A percentile compares a stretch with the other conserved stretches of the same genome.
phyloP scores from a whole-genome alignment of 2,797 vertebrate species.

The Serranus cabrilla region DNA sequence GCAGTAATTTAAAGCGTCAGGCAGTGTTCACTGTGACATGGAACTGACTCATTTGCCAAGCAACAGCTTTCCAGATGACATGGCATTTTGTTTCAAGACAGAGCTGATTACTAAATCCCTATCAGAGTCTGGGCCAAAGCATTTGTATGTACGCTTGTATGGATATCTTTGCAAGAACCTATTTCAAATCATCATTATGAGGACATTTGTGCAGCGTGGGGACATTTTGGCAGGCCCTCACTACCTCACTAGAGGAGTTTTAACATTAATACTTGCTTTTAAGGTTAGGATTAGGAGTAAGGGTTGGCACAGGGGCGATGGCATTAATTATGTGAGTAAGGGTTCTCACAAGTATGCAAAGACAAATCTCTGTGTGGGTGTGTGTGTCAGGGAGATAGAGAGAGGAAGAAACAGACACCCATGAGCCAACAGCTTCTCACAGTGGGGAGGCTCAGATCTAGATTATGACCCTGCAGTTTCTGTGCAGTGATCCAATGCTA shows the following conservation, averaged over 20 bases:
- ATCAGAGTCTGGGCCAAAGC: conserved; percentile 6
- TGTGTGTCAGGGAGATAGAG: conserved; percentile 4
- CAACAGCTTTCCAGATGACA: conserved; percentile 41
- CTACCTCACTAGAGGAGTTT: not conserved
- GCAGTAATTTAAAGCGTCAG: conserved; percentile 5
- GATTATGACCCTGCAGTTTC: not conserved
- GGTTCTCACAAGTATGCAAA: conserved; percentile 1
- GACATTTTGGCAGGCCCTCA: not conserved
- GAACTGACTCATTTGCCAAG: conserved; percentile 21
- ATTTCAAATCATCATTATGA: not conserved
- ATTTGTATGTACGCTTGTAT: not conserved
- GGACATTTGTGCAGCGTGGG: not conserved
- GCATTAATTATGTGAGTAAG: not conserved
- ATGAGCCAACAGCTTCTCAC: conserved; percentile 21
- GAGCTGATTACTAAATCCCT: conserved; percentile 42
- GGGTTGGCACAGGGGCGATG: not conserved
- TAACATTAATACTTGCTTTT: not conserved
- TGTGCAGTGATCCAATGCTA: not conserved
- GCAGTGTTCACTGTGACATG: conserved; percentile 6
- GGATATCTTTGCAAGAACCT: not conserved
- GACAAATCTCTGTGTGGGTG: not conserved
- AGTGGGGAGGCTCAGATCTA: conserved; percentile 22
- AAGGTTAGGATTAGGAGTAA: not conserved
- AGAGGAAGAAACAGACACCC: not conserved
- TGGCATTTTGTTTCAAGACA: conserved; percentile 43